Evolutionary conservation across 2,113 vertebrate genomes (phyloP).

Genomic region (Pristiophorus japonicus): DNA sequence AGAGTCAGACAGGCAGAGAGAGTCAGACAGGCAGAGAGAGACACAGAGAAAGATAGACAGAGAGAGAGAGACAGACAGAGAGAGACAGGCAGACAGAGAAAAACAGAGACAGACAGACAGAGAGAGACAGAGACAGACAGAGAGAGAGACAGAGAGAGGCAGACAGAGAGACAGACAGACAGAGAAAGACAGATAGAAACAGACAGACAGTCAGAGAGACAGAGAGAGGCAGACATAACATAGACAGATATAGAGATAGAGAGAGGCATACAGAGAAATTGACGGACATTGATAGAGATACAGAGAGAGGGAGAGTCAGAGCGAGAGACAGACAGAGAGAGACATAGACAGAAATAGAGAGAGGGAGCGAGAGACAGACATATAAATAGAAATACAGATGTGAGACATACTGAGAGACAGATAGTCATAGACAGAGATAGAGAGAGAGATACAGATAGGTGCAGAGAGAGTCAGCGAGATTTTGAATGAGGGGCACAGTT

Average conservation of each 20-base stretch:
- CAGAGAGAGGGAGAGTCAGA: no score
- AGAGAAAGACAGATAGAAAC: no score
- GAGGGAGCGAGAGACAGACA: neutral
- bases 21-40: neutral
- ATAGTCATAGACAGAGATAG: neutral
- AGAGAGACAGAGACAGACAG: neutral
- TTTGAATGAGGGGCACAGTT: neutral
- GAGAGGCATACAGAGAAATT: no score
- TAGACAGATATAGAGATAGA: no score
- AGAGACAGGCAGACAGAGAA: no score
- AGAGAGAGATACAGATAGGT: neutral
- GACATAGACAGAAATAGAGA: no score
- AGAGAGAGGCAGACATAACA: no score
- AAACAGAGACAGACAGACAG: neutral
- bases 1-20: neutral
- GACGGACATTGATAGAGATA: no score
- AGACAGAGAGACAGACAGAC: neutral
- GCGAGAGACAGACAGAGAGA: no score
- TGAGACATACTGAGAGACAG: no score
- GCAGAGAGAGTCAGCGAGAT: neutral
- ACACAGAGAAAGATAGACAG: neutral
- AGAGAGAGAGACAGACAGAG: neutral
- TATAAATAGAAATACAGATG: neutral
- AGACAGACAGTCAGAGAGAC: no score
- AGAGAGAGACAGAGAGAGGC: neutral